Evolutionary conservation across 2,797 vertebrate genomes (phyloP).

Genomic region (Champsocephalus gunnari): DNA sequence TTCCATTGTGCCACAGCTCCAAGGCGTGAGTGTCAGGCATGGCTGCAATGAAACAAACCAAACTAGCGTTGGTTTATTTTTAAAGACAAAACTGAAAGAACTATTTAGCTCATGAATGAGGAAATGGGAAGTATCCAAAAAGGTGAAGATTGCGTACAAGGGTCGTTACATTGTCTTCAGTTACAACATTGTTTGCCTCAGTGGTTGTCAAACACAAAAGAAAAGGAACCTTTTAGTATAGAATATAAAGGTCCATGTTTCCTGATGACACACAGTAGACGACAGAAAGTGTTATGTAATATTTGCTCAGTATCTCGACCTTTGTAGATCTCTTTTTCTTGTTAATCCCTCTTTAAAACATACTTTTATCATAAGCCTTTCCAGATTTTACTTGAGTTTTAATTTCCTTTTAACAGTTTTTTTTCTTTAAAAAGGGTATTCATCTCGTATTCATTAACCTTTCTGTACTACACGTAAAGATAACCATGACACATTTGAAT

Average conservation of each 20-base stretch:
- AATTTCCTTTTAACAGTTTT: too few relatives aligned
- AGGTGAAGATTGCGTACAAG: not conserved
- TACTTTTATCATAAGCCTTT: too few relatives aligned
- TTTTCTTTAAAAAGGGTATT: too few relatives aligned
- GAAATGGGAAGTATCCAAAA: conserved; percentile 36
- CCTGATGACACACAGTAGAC: not conserved
- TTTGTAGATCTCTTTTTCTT: not conserved
- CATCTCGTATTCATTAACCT: too few relatives aligned
- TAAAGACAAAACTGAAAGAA: conserved; percentile 9
- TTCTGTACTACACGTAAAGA: too few relatives aligned
- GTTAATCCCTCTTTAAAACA: too few relatives aligned
- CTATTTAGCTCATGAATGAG: conserved; percentile 20
- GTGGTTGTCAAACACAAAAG: conserved; percentile 4
- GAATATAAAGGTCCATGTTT: not conserved
- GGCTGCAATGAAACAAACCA: not conserved
- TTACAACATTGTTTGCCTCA: not conserved
- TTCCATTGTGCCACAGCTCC: conserved; percentile 16
- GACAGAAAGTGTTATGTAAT: not conserved
- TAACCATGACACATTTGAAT: not conserved
- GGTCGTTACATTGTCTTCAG: not conserved
- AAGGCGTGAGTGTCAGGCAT: not conserved
- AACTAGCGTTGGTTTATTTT: conserved; percentile 9
- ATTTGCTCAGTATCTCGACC: not conserved
- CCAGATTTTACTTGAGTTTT: too few relatives aligned
- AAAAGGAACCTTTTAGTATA: not conserved